Evolutionary conservation across 2,113 vertebrate species (phyloP).

Genomic region (Silurus asotus): DNA sequence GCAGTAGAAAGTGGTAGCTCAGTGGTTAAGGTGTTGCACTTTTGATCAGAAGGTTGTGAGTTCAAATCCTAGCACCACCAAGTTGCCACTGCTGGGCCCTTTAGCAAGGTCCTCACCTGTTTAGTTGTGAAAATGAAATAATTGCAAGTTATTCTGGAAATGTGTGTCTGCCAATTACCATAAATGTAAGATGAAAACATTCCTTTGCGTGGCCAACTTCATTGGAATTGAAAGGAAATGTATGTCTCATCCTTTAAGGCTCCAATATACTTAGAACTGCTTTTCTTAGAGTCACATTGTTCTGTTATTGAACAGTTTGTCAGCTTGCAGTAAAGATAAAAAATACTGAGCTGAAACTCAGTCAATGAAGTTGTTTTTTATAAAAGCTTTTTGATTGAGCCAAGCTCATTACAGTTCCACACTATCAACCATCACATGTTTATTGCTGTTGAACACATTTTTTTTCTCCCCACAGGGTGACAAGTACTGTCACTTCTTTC

Average conservation of each 20-base stretch:
- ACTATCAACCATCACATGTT: constrained; percentile 1
- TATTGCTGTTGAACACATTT: not conserved
- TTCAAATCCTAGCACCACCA: too few relatives aligned
- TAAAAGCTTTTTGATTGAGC: not conserved
- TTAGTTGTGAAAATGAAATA: too few relatives aligned
- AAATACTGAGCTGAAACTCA: not conserved
- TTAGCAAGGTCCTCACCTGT: too few relatives aligned
- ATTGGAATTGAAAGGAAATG: not conserved
- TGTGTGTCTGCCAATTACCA: too few relatives aligned
- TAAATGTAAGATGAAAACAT: too few relatives aligned
- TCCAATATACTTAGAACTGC: not conserved
- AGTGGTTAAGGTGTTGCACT: too few relatives aligned
- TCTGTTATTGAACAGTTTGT: not conserved
- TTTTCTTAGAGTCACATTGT: not conserved
- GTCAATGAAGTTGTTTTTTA: not conserved
- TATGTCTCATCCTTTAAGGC: not conserved
- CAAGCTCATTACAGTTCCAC: not conserved
- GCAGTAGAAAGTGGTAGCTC: too few relatives aligned
- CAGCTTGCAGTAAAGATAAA: not conserved
- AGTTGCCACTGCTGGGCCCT: too few relatives aligned
- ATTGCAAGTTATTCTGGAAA: too few relatives aligned
- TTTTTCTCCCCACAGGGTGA: constrained; percentile 73
- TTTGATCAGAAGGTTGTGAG: too few relatives aligned
- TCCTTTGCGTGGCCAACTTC: not conserved
- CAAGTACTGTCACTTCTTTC: constrained; percentile 92